A percentile compares a stretch with the other conserved stretches of the same genome.
Evolutionary conservation across 2,113 vertebrate species (phyloP).

Genomic region (Tachysurus fulvidraco): DNA sequence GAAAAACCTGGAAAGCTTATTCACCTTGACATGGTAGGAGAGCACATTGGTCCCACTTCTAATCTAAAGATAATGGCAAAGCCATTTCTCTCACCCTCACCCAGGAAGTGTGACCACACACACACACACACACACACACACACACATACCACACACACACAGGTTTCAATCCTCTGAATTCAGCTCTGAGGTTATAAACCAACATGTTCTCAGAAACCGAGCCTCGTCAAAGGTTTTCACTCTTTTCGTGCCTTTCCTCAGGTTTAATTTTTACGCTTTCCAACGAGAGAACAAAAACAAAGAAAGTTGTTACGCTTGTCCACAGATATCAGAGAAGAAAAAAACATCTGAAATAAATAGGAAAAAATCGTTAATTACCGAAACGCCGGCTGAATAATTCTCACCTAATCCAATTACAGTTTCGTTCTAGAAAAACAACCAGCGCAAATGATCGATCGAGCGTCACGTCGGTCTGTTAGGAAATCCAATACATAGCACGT

Average conservation of each 20-base stretch:
- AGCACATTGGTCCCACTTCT: slow-evolving; percentile 20
- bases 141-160: background rate
- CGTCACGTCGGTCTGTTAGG: slow-evolving; percentile 42
- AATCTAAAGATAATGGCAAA: slow-evolving; percentile 46
- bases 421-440: slow-evolving; percentile 28
- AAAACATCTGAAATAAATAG: background rate
- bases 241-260: background rate
- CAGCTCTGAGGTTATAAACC: background rate
- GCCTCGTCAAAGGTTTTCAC: background rate
- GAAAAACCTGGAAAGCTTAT: slow-evolving; percentile 17
- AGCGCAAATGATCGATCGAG: slow-evolving; percentile 33
- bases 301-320: too few relatives aligned
- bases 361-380: background rate
- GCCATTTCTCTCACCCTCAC: background rate
- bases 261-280: background rate
- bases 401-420: slow-evolving; percentile 55
- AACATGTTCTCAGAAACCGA: background rate
- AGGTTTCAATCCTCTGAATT: background rate
- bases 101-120: background rate
- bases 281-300: background rate
- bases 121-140: background rate
- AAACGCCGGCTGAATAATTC: slow-evolving; percentile 40
- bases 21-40: slow-evolving; percentile 32
- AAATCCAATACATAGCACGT: slow-evolving; percentile 59
- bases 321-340: background rate